Conservation (phyloP, 2,888 invertebrate genomes). For the Drosophila mercatorum region DNA sequence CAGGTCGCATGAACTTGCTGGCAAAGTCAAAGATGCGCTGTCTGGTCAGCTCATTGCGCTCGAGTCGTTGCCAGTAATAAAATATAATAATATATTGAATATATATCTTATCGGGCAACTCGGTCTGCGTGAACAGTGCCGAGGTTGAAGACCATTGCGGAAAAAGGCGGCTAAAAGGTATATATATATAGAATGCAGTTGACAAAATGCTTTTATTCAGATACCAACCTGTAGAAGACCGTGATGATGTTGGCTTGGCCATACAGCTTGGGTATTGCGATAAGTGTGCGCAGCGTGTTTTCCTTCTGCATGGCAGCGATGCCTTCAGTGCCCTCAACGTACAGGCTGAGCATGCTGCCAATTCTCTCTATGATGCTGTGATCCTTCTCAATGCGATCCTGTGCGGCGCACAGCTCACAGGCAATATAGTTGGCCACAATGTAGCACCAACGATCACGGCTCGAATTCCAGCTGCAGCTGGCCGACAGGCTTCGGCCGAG, state of each 20-base stretch:
- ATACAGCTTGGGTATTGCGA: conserved; percentile 70
- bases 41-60: conserved; percentile 49
- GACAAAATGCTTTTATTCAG: background rate
- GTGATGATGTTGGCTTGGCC: conserved; percentile 66
- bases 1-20: conserved; percentile 72
- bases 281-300: conserved; percentile 57
- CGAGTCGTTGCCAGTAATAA: conserved; percentile 71
- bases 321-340: conserved; percentile 50
- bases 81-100: conserved; percentile 78
- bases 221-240: conserved; percentile 63
- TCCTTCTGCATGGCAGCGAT: conserved; percentile 41
- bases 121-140: conserved; percentile 55
- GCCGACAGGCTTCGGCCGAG: conserved; percentile 15
- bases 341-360: conserved; percentile 54
- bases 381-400: conserved; percentile 56
- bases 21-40: conserved; percentile 68
- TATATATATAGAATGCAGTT: background rate
- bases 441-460: conserved; percentile 63
- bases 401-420: conserved; percentile 69
- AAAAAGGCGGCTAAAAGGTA: conserved; percentile 50
- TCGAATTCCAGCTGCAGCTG: conserved; percentile 12
- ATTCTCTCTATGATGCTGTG: conserved; percentile 65
- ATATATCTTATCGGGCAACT: conserved; percentile 70
- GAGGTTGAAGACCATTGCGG: conserved; percentile 57
- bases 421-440: conserved; percentile 73